Conservation (phyloP, 2,797 vertebrate genomes). For the Myotis myotis region DNA sequence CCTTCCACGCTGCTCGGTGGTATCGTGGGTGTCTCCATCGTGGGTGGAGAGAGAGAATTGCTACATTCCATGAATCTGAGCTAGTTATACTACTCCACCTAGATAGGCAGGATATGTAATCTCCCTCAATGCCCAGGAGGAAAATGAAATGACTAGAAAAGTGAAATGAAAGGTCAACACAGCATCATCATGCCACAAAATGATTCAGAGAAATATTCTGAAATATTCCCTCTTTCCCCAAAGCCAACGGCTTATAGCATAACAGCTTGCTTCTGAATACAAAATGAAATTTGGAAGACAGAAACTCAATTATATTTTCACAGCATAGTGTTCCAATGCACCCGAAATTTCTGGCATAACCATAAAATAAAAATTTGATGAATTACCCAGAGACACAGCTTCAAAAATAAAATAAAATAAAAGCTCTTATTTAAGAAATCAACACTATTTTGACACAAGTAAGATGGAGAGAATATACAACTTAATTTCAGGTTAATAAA, state of each 20-base stretch:
- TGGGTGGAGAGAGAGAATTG: neutral
- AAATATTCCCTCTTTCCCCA: neutral
- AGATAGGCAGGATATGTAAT: neutral
- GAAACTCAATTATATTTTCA: constrained; percentile 50
- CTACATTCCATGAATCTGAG: neutral
- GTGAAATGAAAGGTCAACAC: neutral
- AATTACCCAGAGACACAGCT: neutral
- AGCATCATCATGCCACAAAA: neutral
- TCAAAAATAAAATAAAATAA: neutral
- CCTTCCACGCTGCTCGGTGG: neutral
- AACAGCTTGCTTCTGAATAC: constrained; percentile 21
- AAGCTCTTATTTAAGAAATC: constrained; percentile 26
- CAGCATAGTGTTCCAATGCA: neutral
- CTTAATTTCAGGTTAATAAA: constrained; percentile 38
- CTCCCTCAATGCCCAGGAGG: neutral
- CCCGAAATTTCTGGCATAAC: constrained; percentile 17
- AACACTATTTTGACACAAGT: neutral
- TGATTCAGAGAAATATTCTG: neutral
- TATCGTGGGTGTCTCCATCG: neutral
- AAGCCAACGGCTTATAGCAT: neutral
- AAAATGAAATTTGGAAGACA: constrained; percentile 32
- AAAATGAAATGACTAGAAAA: neutral
- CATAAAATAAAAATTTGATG: neutral
- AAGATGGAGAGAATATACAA: neutral
- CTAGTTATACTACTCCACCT: neutral